Evolutionary conservation across 2,888 invertebrate genomes (phyloP).

Genomic region (Nesidiocoris tenuis): DNA sequence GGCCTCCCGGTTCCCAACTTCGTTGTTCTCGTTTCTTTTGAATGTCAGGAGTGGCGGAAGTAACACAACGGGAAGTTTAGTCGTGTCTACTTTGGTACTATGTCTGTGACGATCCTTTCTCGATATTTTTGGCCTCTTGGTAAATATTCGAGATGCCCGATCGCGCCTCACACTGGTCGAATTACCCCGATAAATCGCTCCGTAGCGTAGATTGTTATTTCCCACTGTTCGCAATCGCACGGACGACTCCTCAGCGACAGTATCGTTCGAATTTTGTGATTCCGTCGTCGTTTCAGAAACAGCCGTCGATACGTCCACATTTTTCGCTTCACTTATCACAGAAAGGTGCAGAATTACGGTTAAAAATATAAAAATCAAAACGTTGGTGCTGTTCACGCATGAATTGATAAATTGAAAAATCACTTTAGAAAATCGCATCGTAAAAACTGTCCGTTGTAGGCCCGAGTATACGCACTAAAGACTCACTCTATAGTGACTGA

Average conservation of each 20-base stretch:
- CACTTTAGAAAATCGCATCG: neutral
- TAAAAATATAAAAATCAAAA: neutral
- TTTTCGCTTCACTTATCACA: neutral
- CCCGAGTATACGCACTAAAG: neutral
- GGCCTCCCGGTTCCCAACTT: conserved; percentile 20
- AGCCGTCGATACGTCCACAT: neutral
- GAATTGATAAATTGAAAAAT: neutral
- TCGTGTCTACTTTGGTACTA: conserved; percentile 48
- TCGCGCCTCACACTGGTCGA: neutral
- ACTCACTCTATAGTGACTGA: conserved; percentile 15
- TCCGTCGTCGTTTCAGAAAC: neutral
- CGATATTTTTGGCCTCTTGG: conserved; percentile 23
- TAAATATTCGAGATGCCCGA: conserved; percentile 10
- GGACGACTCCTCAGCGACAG: conserved; percentile 18
- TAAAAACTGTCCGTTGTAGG: neutral
- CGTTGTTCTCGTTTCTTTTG: neutral
- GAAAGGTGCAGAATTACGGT: neutral
- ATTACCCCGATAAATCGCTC: conserved; percentile 31
- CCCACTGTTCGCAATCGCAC: conserved; percentile 12
- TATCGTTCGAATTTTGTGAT: conserved; percentile 4
- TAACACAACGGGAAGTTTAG: conserved; percentile 47
- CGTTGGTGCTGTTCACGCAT: neutral
- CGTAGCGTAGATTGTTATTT: conserved; percentile 21
- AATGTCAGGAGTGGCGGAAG: conserved; percentile 44
- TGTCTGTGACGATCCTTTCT: conserved; percentile 45